Percentiles rank a stretch among this genome's conserved stretches.
These are phyloP conservation scores for Damaliscus lunatus DNA, from an alignment of 2,113 vertebrate species.

Conservation along the genomic window DNA sequence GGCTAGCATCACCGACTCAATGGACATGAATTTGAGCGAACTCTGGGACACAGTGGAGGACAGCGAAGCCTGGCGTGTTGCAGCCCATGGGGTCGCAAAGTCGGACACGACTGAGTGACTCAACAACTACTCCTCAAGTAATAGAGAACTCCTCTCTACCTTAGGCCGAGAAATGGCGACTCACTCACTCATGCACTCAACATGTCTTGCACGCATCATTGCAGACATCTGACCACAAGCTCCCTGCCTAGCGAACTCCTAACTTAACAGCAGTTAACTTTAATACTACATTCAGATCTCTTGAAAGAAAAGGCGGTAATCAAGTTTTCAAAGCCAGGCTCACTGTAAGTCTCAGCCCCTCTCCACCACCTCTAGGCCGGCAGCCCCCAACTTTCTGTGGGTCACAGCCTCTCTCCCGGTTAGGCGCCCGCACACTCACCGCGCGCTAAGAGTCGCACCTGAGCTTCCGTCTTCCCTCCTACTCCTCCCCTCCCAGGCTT, in stretches of 20 bases:
- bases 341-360: background rate
- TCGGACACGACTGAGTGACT: background rate
- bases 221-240: background rate
- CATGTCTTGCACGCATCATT: background rate
- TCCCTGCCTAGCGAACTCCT: background rate
- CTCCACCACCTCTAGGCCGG: background rate
- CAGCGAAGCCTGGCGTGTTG: background rate
- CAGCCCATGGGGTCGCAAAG: background rate
- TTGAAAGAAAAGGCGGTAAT: background rate
- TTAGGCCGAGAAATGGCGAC: background rate
- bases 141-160: background rate
- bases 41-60: background rate
- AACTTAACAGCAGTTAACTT: background rate
- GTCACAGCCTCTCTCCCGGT: accelerated
- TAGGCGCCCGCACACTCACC: background rate
- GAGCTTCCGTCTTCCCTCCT: background rate
- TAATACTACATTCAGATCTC: background rate
- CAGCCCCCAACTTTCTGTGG: background rate
- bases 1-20: background rate
- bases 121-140: background rate
- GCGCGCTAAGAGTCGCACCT: accelerated
- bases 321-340: background rate
- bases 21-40: background rate
- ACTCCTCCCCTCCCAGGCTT: background rate
- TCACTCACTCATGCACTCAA: background rate